These are phyloP conservation scores for Cydia pomonella DNA, from an alignment of 1,140 invertebrate species.

Conservation along the genomic window DNA sequence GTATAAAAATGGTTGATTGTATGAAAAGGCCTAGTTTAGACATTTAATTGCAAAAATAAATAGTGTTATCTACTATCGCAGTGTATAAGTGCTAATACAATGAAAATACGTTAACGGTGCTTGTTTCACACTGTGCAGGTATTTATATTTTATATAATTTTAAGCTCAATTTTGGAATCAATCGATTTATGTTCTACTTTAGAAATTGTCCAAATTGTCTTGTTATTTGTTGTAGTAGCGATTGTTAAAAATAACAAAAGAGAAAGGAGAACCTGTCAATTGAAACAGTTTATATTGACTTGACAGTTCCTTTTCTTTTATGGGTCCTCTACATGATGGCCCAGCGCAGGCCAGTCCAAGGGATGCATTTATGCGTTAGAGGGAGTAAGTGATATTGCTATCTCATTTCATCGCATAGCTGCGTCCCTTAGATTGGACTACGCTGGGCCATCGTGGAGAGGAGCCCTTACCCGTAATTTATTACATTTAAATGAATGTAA, in stretches of 20 bases:
- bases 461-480: too few species aligned
- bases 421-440: too few species aligned
- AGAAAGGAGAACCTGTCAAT: not conserved
- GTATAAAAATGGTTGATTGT: conserved; percentile 8
- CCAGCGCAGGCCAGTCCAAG: too few species aligned
- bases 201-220: not conserved
- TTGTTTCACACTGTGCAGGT: not conserved
- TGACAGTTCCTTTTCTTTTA: not conserved
- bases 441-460: too few species aligned
- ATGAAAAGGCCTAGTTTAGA: conserved; percentile 4
- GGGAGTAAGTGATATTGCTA: too few species aligned
- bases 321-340: too few species aligned
- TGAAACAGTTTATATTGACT: not conserved
- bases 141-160: not conserved
- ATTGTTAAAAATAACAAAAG: not conserved
- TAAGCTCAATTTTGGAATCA: not conserved
- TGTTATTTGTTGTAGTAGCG: not conserved
- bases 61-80: not conserved
- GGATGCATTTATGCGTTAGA: too few species aligned
- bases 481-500: too few species aligned
- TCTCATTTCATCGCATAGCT: too few species aligned
- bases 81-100: conserved; percentile 4
- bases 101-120: not conserved
- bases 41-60: conserved; percentile 13
- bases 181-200: conserved; percentile 1